Evolutionary conservation across 2,797 vertebrate genomes (phyloP).

Genomic region (Characodon lateralis): DNA sequence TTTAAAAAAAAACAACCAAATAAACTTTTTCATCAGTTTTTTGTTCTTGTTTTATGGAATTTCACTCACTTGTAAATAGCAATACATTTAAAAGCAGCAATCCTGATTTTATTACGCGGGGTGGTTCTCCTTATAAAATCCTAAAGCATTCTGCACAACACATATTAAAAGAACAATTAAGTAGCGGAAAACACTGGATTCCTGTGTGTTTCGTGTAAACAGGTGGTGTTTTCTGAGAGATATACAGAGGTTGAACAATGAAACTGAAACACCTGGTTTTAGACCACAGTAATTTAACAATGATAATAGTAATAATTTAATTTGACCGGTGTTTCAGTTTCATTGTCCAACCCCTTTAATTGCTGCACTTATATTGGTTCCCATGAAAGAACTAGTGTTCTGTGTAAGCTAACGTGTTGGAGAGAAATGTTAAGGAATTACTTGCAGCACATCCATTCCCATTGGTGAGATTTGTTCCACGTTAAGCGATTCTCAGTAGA

Average conservation of each 20-base stretch:
- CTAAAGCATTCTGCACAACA: constrained; percentile 61
- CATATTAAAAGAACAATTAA: constrained; percentile 61
- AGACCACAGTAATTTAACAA: too few species aligned
- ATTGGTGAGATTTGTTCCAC: neutral
- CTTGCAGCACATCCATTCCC: neutral
- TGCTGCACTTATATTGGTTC: constrained; percentile 12
- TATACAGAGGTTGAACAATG: neutral
- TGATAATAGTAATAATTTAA: too few species aligned
- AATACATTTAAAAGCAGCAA: constrained; percentile 56
- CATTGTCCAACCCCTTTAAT: neutral
- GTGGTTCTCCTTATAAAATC: constrained; percentile 79
- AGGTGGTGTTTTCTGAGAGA: constrained; percentile 47
- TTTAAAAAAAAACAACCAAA: constrained; percentile 22
- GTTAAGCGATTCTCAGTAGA: neutral
- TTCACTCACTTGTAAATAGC: constrained; percentile 69
- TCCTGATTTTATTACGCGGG: constrained; percentile 78
- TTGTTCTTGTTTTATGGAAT: constrained; percentile 60
- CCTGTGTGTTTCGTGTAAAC: constrained; percentile 59
- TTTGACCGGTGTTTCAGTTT: too few species aligned
- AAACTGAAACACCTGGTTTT: too few species aligned
- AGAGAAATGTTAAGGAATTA: neutral
- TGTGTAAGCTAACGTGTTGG: neutral
- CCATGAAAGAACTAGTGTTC: neutral
- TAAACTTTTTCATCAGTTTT: constrained; percentile 39
- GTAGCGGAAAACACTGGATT: constrained; percentile 62